Percentiles rank a stretch among this genome's conserved stretches.
These are phyloP conservation scores for Notocelia uddmanniana DNA, from an alignment of 2,888 invertebrate species.

Conservation along the genomic window DNA sequence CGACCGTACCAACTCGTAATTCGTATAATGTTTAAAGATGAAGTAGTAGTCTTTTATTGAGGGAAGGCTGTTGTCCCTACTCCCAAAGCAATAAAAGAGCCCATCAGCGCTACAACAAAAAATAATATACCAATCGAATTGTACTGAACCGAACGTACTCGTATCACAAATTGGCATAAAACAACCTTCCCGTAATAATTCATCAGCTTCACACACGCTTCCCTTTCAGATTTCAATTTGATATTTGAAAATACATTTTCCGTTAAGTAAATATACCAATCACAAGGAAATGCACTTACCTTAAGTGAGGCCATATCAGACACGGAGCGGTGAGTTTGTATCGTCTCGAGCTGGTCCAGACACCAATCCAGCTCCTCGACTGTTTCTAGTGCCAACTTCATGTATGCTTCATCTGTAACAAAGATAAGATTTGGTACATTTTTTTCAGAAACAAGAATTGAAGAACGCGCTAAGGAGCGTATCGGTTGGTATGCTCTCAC, in stretches of 20 bases:
- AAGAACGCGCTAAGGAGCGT: not conserved
- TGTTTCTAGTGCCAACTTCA: conserved; percentile 97
- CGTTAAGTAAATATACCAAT: conserved; percentile 13
- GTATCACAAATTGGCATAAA: not conserved
- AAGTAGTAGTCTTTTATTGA: not conserved
- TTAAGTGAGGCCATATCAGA: conserved; percentile 99
- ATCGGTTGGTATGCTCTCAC: not conserved
- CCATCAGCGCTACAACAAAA: not conserved
- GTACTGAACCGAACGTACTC: not conserved
- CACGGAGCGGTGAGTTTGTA: conserved; percentile 99
- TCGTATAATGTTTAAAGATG: not conserved
- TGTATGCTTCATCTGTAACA: conserved; percentile 94
- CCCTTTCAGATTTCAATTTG: conserved; percentile 9
- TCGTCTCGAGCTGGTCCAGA: conserved; percentile 99
- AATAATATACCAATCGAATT: not conserved
- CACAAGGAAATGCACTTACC: conserved; percentile 85
- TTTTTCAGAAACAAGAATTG: not conserved
- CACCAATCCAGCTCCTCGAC: conserved; percentile 99
- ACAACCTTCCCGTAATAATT: conserved; percentile 7
- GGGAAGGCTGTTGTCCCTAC: not conserved
- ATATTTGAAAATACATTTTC: conserved; percentile 19
- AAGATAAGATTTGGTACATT: conserved; percentile 44
- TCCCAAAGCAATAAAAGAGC: not conserved
- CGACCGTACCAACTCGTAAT: no score
- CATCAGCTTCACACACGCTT: conserved; percentile 15